phyloP scores from a whole-genome alignment of 2,888 invertebrate genomes.

The Shargacucullia verbasci region DNA sequence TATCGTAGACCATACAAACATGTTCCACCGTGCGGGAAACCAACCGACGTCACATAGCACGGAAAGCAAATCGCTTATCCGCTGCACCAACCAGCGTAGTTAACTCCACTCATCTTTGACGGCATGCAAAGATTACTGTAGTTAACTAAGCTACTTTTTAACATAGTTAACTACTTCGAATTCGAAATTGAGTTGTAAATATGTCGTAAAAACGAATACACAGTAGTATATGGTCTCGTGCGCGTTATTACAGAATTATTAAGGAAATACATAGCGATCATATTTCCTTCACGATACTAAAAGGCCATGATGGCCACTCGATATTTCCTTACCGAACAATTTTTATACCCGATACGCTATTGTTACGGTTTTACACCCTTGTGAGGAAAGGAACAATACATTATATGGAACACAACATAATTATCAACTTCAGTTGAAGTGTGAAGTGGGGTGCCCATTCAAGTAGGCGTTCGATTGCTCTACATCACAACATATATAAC shows the following conservation, averaged over 20 bases:
- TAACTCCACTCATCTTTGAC: too few relatives aligned
- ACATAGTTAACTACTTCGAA: too few relatives aligned
- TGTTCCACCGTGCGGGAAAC: too few relatives aligned
- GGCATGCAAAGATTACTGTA: too few relatives aligned
- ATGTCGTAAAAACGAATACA: slow-evolving; percentile 18
- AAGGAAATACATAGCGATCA: slow-evolving; percentile 31
- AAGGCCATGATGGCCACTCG: slow-evolving; percentile 20
- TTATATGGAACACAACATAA: neutral
- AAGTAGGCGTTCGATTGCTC: neutral
- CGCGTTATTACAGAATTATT: slow-evolving; percentile 40
- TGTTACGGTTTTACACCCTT: slow-evolving; percentile 18
- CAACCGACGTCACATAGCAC: too few relatives aligned
- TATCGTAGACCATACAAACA: too few relatives aligned
- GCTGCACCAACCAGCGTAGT: too few relatives aligned
- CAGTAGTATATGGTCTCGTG: slow-evolving; percentile 40
- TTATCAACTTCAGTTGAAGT: slow-evolving; percentile 21
- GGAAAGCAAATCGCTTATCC: too few relatives aligned
- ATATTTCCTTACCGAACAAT: slow-evolving; percentile 33
- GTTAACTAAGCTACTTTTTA: too few relatives aligned
- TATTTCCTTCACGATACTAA: slow-evolving; percentile 22
- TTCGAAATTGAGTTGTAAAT: slow-evolving; percentile 2
- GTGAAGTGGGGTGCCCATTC: slow-evolving; percentile 1
- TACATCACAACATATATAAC: too few relatives aligned
- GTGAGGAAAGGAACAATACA: neutral
- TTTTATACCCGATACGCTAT: slow-evolving; percentile 7